Conservation (phyloP, 1,140 invertebrate genomes). For the roundworm (Caenorhabditis elegans) region WBcel235 BX284606.5:13229001-13229500, state of each 20-base stretch:
- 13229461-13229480: too few relatives aligned
- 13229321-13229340: not conserved
- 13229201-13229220: not conserved
- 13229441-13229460: too few relatives aligned
- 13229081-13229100: not conserved
- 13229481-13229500: too few relatives aligned
- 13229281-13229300: not conserved
- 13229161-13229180: not conserved
- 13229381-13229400: too few relatives aligned
- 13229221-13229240: not conserved
- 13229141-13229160: not conserved
- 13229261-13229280: too few relatives aligned
- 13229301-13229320: not conserved
- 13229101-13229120: not conserved
- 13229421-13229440: too few relatives aligned
- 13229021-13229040: not conserved
- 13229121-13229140: not conserved
- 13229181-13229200: not conserved
- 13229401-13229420: too few relatives aligned
- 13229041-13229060: too few relatives aligned
- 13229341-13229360: not conserved
- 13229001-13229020: not conserved
- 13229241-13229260: not conserved
- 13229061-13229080: slow-evolving; percentile 4
- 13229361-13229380: too few relatives aligned